phyloP scores from a whole-genome alignment of 2,797 vertebrate genomes.

The Florisuga fusca region DNA sequence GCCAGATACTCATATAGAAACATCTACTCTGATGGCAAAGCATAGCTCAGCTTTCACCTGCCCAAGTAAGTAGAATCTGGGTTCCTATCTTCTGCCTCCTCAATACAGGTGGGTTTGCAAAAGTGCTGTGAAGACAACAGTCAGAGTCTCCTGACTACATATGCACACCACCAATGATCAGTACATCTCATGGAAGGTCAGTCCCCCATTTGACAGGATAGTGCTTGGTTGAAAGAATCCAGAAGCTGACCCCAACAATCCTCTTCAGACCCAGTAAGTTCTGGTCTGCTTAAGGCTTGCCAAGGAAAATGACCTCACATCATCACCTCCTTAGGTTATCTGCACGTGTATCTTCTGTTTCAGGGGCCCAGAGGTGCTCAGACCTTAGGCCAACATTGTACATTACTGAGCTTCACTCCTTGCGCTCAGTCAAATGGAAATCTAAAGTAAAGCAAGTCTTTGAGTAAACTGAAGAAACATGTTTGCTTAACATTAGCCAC shows the following conservation, averaged over 20 bases:
- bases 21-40: not conserved
- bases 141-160: not conserved
- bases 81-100: not conserved
- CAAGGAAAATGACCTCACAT: not conserved
- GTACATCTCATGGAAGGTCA: not conserved
- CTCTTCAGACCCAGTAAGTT: not conserved
- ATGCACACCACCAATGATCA: fast-evolving
- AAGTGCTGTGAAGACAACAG: not conserved
- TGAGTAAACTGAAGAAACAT: not conserved
- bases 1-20: not conserved
- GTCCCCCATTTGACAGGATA: fast-evolving
- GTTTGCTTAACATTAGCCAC: not conserved
- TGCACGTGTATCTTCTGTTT: not conserved
- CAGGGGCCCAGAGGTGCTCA: not conserved
- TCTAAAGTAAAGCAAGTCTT: not conserved
- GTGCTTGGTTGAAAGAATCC: not conserved
- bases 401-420: not conserved
- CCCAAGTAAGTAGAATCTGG: fast-evolving
- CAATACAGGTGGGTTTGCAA: not conserved
- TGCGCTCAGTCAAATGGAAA: not conserved
- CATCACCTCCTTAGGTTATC: not conserved
- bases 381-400: not conserved
- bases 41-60: not conserved
- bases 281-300: not conserved
- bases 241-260: not conserved